A percentile compares a stretch with the other conserved stretches of the same genome.
phyloP scores from a whole-genome alignment of 2,113 vertebrate genomes.

The Xiphias gladius region DNA sequence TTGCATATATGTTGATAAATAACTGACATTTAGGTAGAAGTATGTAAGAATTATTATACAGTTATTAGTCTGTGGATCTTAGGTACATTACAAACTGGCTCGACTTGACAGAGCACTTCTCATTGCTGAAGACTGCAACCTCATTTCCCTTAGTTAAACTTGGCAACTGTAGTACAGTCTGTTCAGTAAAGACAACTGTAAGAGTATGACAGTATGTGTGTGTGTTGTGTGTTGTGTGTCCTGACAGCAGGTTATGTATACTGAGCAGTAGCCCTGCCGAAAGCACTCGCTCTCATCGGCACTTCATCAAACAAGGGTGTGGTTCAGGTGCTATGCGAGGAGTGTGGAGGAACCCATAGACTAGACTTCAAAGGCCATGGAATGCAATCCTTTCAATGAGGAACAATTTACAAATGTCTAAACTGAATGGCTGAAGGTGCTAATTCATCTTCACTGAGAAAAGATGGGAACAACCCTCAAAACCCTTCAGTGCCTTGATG shows the following conservation, averaged over 20 bases:
- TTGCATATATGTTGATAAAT: conserved; percentile 11
- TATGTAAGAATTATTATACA: not conserved
- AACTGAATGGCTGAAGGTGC: not conserved
- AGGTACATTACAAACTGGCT: conserved; percentile 64
- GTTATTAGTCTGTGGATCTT: conserved; percentile 10
- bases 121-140: conserved; percentile 65
- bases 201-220: conserved; percentile 9
- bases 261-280: conserved; percentile 27
- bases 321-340: conserved; percentile 30
- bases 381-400: not conserved
- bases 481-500: conserved; percentile 1
- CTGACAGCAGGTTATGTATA: conserved; percentile 16
- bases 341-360: conserved; percentile 12
- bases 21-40: not conserved
- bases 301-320: conserved; percentile 55
- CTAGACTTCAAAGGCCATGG: not conserved
- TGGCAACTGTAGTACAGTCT: conserved; percentile 53
- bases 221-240: conserved; percentile 36
- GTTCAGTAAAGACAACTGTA: conserved; percentile 45
- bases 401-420: not conserved
- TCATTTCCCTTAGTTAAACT: conserved; percentile 71
- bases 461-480: not conserved
- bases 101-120: conserved; percentile 64
- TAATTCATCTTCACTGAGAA: not conserved
- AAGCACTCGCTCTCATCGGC: conserved; percentile 10